Percentiles rank a stretch among this genome's conserved stretches.
Conservation (phyloP, 1,140 invertebrate genomes). For the Rhagoletis zephyria region DNA sequence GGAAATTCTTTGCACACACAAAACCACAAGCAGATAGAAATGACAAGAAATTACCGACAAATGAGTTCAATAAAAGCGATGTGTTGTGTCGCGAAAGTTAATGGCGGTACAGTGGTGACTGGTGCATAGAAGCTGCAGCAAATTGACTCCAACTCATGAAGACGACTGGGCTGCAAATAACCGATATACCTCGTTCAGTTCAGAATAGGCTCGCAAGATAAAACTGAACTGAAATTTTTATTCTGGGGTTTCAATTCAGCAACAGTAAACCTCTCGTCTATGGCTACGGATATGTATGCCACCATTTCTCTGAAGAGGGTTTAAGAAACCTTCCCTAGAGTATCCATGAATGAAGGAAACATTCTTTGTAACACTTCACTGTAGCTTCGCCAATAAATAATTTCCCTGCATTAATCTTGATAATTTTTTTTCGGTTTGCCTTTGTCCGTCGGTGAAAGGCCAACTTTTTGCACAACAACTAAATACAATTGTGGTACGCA, state of each 20-base stretch:
- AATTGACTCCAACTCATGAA: too few species aligned
- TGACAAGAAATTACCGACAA: constrained; percentile 50
- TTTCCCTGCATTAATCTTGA: neutral
- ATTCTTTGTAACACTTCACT: neutral
- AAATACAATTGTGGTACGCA: neutral
- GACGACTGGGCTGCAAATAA: too few species aligned
- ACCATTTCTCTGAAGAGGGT: too few species aligned
- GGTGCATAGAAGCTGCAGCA: too few species aligned
- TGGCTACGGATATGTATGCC: too few species aligned
- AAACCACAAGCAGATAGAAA: constrained; percentile 27
- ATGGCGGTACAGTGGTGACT: neutral
- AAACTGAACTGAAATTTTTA: too few species aligned
- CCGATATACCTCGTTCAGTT: too few species aligned
- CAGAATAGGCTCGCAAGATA: too few species aligned
- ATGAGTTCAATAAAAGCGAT: constrained; percentile 44
- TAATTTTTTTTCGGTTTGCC: neutral
- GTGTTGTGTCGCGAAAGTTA: neutral
- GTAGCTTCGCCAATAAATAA: neutral
- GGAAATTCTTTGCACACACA: constrained; percentile 48
- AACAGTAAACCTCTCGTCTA: too few species aligned
- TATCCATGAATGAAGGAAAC: too few species aligned
- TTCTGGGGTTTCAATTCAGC: too few species aligned
- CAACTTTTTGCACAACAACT: neutral
- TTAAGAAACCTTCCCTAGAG: too few species aligned
- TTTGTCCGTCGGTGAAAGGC: neutral